Evolutionary conservation across 92 coral and sea anemone species (phyloP), one percentile per base, ranked within the genome.

Genomic region (Epizoanthus rinbou): DNA sequence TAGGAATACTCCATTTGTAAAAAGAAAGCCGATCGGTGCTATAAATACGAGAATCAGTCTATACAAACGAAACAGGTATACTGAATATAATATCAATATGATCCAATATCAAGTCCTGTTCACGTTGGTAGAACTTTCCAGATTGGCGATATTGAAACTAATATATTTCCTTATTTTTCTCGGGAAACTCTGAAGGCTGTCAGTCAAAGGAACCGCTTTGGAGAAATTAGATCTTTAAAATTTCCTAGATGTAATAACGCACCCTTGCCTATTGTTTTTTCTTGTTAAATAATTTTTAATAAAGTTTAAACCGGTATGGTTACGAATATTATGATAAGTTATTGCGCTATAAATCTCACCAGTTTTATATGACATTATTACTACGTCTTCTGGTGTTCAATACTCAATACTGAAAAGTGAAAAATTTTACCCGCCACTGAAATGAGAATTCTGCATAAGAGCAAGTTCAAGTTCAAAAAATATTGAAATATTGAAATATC

Each of bases 61-160:
- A 47, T 47, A 11, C 54, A 47, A 47, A 47, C 54, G 14, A 47
- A 47, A 47, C 54, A 47, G 43, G 43, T 37, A 37, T 37, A 37
- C 43, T 6, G 43, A 47, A 9, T 10, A 47, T 47, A 47, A 47
- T 47, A 47, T 47, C 54, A 47, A 47, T 47, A 47, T 47, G 14
- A 47, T 47, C 8, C 17, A 57, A 25, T 74, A 10, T 41, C n/a
- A 13, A 66, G 39, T 13, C 25, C 6, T 17, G 23, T 56, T 75
- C 47, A 57, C 53, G 80, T 56, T 28, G 71, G 21, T 62, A 76
- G 81, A 76, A 19, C 21, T 35, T 76, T 76, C 81, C 39, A 58
- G 81, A 76, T 76, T 52, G 1, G 15, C 21, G 54, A 58, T 75
- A 66, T 57, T 23, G 79, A 74, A 57, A 59, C 5, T 37, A 39